Evolutionary conservation across 2,113 vertebrate species (phyloP), one percentile per base, ranked within the genome.

Genomic region (Grantiella picta): DNA sequence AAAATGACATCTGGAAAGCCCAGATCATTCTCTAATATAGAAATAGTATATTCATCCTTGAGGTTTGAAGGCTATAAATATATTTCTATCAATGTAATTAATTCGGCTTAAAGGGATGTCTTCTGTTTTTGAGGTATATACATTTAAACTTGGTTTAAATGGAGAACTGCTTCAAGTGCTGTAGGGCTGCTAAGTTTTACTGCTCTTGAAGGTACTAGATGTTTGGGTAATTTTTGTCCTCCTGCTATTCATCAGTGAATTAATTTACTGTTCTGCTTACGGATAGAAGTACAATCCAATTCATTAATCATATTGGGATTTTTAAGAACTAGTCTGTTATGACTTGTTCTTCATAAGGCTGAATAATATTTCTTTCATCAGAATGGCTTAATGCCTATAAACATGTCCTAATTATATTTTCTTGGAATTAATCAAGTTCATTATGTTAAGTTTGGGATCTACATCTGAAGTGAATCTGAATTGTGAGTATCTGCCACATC

Each of bases 281-380:
- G 4, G 81, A 94, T 75, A 86, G 66, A 93, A 63, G 76, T 50
- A 84, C 68, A 89, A 92, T 78, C 92, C 82, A 66, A 76, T 96
- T 79, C 94, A 95, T 97, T 96, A 96, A 97, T 97, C 95, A 94
- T 75, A 93, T 56, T 64, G 83, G 86, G 82, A 79, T 90, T 94
- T 96, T 95, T 82, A 71, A 90, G 94, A 77, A 42, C 69, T 81
- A 77, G 68, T 83, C 86, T 95, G 96, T 97, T 94, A 84, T 6
- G 52, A 97, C 96, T 96, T 96, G 95, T 95, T 96, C 86, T 60
- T 92, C 88, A 42, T 89, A 86, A 90, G 82, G 49, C 45, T 94
- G 85, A 64, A 91, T 95, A 90, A 81, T 96, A 96, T 96, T 96
- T 95, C 97, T 97, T 97, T 97, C 94, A 94, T 96, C 92, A 96